Base-by-base conservation (phyloP, 1,140 invertebrate species). In the Drosophila nigrodunni region DNA sequence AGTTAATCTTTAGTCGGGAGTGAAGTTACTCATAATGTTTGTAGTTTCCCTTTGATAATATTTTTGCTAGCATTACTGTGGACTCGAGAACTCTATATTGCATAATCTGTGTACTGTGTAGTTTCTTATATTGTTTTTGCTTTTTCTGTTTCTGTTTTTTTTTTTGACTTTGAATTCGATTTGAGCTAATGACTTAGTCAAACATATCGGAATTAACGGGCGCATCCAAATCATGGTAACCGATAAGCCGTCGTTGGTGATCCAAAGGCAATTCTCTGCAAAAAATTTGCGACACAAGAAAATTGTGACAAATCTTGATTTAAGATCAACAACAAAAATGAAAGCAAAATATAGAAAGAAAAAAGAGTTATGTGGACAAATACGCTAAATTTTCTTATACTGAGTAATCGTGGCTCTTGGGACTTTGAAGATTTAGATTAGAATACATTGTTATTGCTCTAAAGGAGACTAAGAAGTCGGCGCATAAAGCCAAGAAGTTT, bases 211-310 rank as follows among this genome's bases (percentile, higher is more conserved):
- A 92, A 92, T 92, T 92, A 69, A 83, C 77, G 61, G 90, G 91
- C 68, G 92, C 92, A 86, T 92, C 92, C 92, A 92, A 92, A 89
- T 92, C 92, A 78, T 92, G 92, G 82, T 92, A 92, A 89, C 91
- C 92, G 78, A 92, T 83, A 79, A 92, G 79, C 82, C 91, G 92
- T 80, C 92, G 91, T 76, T 92, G 91, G 74, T 92, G 92, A 85
- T 92, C 91, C 89, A 92, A 76, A 75, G 91, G 91, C 78, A 92
- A 74, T 90, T 92, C 91, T 90, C 91, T 92, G 91, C 80, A 92
- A 92, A 92, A 92, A 77, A 88, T 87, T 91, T 87, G 88, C 83
- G 87, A 90, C 86, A 90, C 87, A 90, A 90, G 69, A 90, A 89
- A 82, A 68, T 90, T 87, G 81, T 90, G 87, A 90, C 79, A 90